These are phyloP conservation scores for Lasioglossum zephyrum DNA, from an alignment of 2,888 invertebrate species.

Conservation along the genomic window DNA sequence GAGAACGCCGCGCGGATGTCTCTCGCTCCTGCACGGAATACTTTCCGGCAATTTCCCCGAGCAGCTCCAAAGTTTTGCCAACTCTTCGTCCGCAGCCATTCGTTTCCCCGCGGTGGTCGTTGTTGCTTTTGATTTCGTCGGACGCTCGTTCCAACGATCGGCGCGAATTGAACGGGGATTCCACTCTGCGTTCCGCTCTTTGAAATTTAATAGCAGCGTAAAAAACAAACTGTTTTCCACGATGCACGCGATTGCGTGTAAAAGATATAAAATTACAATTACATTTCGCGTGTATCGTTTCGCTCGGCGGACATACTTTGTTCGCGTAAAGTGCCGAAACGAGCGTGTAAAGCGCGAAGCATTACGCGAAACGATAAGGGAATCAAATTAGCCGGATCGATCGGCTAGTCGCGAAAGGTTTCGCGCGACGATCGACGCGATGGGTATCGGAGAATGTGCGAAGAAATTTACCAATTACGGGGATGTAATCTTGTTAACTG, in stretches of 20 bases:
- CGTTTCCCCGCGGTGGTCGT: not conserved
- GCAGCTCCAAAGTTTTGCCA: slow-evolving; percentile 22
- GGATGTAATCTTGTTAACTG: slow-evolving; percentile 38
- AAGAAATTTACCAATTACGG: slow-evolving; percentile 58
- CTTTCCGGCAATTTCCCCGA: slow-evolving; percentile 35
- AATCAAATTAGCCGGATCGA: not conserved
- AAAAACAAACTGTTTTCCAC: not conserved
- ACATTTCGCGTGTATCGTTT: not conserved
- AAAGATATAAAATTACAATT: slow-evolving; percentile 6
- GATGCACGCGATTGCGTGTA: not conserved
- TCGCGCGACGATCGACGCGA: not conserved
- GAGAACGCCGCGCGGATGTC: slow-evolving; percentile 3
- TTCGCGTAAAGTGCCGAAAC: not conserved
- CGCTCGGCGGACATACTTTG: not conserved
- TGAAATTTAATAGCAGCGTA: not conserved
- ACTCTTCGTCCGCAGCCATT: slow-evolving; percentile 3
- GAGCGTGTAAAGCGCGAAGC: not conserved
- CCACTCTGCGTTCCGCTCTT: not conserved
- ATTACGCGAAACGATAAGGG: not conserved
- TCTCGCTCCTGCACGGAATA: slow-evolving; percentile 33
- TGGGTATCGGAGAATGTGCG: slow-evolving; percentile 12
- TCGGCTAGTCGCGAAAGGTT: not conserved
- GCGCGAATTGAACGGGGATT: not conserved
- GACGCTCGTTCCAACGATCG: not conserved
- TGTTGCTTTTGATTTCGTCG: slow-evolving; percentile 13